phyloP scores from a whole-genome alignment of 2,113 vertebrate species.

The Mungos mungo region DNA sequence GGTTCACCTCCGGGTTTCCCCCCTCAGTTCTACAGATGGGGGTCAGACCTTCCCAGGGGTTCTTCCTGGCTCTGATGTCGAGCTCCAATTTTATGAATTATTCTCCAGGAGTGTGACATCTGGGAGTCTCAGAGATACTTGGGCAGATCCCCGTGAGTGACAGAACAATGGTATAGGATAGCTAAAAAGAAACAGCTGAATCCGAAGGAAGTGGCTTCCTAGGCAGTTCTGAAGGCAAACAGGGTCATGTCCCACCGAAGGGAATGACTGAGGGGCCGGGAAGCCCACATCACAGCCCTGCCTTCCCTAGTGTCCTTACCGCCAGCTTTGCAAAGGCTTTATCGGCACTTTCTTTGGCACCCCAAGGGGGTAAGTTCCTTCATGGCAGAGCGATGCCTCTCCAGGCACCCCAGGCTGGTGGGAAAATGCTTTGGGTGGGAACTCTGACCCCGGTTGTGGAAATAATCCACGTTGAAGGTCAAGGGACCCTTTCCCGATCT shows the following conservation, averaged over 20 bases:
- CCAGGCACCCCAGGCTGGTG: neutral
- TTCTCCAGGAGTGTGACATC: neutral
- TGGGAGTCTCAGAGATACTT: neutral
- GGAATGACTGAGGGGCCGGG: neutral
- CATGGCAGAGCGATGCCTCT: accelerated
- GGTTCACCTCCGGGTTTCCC: neutral
- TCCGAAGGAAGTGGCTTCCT: neutral
- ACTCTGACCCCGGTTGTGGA: neutral
- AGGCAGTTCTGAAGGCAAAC: neutral
- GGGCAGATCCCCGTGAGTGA: neutral
- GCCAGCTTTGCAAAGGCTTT: neutral
- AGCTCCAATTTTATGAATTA: neutral
- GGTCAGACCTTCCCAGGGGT: neutral
- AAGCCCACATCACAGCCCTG: neutral
- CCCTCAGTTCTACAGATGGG: neutral
- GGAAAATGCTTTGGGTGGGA: neutral
- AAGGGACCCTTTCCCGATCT: neutral
- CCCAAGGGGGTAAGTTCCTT: accelerated
- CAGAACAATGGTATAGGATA: neutral
- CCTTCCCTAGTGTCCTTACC: neutral
- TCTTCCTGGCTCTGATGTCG: neutral
- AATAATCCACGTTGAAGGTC: neutral
- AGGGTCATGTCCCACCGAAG: neutral
- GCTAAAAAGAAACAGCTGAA: neutral
- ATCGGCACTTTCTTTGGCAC: no score